Evolutionary conservation across 2,113 vertebrate genomes (phyloP), one percentile per base, ranked within the genome.

Genomic region (Hiodon tergisus): DNA sequence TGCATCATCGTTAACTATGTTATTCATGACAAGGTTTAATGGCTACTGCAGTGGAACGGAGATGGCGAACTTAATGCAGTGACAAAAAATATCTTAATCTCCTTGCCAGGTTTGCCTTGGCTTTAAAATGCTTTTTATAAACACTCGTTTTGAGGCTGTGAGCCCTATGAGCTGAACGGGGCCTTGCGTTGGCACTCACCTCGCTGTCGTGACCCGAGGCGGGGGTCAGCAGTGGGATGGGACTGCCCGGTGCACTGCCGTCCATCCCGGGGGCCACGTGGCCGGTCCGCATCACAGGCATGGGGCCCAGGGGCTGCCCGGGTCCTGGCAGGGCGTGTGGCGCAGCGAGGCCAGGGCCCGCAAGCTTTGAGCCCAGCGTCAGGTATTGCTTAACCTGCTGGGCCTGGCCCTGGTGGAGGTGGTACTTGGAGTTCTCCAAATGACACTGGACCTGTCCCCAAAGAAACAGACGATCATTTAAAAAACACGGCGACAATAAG

Each of bases 331-430:
- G 90, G 5, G 91, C 86, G 61, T 94, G 90, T 3, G 89, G 77
- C 16, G 85, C 73, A 4, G 89, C 74, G 67, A 93, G 85, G 0
- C 85, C 88, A 72, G 93, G 93, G 63, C 82, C 83, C 65, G 92
- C 83, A 47, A 94, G 77, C 84, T 94, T 96, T 76, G 91, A 89
- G 50, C 97, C 96, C 7, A 96, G 86, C 3, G 94, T 93, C 86
- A 96, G 81, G 83, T 95, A 96, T 82, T 97, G 93, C 83, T 96
- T 95, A 81, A 94, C 91, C 83, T 96, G 95, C 79, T 95, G 91
- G 72, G 88, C 90, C 86, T 94, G 95, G 75, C 85, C 83, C 83
- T 95, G 93, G 60, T 94, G 94, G 66, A 94, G 84, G 61, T 95
- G 94, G 79, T 94, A 94, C 80, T 94, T 94, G 78, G 94, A 91